Evolutionary conservation across 2,888 invertebrate genomes (phyloP).

Genomic region (Malachius bipustulatus): DNA sequence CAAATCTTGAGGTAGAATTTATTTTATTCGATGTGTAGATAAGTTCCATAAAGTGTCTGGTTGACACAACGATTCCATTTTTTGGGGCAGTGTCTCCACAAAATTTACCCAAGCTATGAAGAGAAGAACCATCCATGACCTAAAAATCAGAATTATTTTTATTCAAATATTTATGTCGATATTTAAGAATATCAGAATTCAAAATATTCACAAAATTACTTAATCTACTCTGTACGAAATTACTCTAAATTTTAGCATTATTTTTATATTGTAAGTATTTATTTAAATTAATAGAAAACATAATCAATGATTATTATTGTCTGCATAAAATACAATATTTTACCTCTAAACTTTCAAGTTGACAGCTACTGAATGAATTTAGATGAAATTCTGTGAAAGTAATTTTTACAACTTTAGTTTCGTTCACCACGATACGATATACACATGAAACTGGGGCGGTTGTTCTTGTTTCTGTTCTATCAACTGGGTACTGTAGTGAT

Average conservation of each 20-base stretch:
- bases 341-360: constrained; percentile 58
- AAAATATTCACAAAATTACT: too few relatives aligned
- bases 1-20: constrained; percentile 56
- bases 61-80: constrained; percentile 61
- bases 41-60: constrained; percentile 64
- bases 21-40: constrained; percentile 70
- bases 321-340: too few relatives aligned
- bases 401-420: constrained; percentile 61
- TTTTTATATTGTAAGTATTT: too few relatives aligned
- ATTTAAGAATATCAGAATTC: too few relatives aligned
- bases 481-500: constrained; percentile 49
- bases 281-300: too few relatives aligned
- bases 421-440: constrained; percentile 63
- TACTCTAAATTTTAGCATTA: too few relatives aligned
- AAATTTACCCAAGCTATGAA: constrained; percentile 65
- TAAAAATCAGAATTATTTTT: too few relatives aligned
- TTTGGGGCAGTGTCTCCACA: constrained; percentile 62
- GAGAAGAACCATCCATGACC: too few relatives aligned
- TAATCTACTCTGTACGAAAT: too few relatives aligned
- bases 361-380: constrained; percentile 54
- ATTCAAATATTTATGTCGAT: too few relatives aligned
- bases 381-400: constrained; percentile 68
- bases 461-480: constrained; percentile 5
- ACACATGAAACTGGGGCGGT: constrained; percentile 44
- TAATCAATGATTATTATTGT: too few relatives aligned